These are phyloP conservation scores for Danio albolineatus DNA, from an alignment of 2,797 vertebrate species.

Conservation along the genomic window DNA sequence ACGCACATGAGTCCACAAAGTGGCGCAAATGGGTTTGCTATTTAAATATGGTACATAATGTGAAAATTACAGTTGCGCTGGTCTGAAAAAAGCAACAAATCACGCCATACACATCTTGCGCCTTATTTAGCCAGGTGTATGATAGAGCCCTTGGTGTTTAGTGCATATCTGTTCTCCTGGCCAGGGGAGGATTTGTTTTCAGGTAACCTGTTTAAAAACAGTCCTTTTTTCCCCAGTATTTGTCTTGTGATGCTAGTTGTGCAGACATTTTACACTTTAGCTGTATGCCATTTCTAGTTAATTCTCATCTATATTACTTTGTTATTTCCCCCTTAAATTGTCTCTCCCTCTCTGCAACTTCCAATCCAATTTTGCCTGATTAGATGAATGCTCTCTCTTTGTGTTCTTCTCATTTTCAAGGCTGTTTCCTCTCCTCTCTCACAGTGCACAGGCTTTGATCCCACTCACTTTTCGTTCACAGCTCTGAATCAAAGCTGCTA, in stretches of 20 bases:
- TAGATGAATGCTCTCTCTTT: not conserved
- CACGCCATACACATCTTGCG: too few species aligned
- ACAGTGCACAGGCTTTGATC: slow-evolving; percentile 37
- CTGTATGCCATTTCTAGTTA: not conserved
- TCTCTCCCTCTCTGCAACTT: slow-evolving; percentile 5
- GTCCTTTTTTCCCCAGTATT: not conserved
- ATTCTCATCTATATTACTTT: not conserved
- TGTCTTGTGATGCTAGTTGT: not conserved
- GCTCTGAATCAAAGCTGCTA: slow-evolving; percentile 38
- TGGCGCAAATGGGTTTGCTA: too few species aligned
- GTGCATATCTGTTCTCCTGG: not conserved
- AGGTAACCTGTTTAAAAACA: not conserved
- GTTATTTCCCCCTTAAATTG: not conserved
- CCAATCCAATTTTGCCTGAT: not conserved
- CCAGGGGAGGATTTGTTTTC: not conserved
- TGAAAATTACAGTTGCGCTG: too few species aligned
- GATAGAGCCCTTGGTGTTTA: too few species aligned
- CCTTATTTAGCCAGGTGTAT: too few species aligned
- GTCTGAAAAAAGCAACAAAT: too few species aligned
- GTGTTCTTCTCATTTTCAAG: slow-evolving; percentile 23
- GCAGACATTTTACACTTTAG: not conserved
- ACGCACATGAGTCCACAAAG: too few species aligned
- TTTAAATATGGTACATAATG: too few species aligned
- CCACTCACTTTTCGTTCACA: slow-evolving; percentile 2
- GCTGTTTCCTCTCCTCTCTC: not conserved